These are phyloP conservation scores for Cerceris rybyensis DNA, from an alignment of 2,888 invertebrate genomes.

Conservation along the genomic window DNA sequence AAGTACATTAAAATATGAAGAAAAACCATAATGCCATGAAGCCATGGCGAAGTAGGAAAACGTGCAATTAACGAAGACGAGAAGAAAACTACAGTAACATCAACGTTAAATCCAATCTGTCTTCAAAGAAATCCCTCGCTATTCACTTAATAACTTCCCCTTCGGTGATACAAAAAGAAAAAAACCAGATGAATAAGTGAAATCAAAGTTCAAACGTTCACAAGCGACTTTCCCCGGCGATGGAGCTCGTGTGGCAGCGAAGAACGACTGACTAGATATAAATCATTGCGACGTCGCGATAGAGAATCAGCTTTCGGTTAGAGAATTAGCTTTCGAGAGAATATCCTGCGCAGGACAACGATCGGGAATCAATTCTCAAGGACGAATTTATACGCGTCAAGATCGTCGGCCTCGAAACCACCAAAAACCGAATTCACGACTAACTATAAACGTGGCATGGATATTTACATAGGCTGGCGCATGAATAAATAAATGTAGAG, in stretches of 20 bases:
- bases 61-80: too few species aligned
- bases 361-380: neutral
- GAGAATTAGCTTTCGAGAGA: too few species aligned
- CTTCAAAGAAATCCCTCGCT: neutral
- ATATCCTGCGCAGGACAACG: too few species aligned
- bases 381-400: neutral
- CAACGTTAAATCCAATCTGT: too few species aligned
- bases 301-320: neutral
- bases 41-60: too few species aligned
- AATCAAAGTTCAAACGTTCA: conserved; percentile 42
- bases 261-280: neutral
- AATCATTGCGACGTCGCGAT: neutral
- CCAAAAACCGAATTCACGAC: conserved; percentile 10
- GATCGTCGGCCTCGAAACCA: neutral
- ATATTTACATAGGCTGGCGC: conserved; percentile 47
- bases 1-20: too few species aligned
- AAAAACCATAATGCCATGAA: too few species aligned
- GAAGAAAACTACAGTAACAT: too few species aligned
- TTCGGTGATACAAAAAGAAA: neutral
- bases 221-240: conserved; percentile 28
- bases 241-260: neutral
- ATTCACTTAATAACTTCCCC: neutral
- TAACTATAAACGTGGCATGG: conserved; percentile 31
- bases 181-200: conserved; percentile 11
- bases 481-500: conserved; percentile 49